Evolutionary conservation across 2,797 vertebrate species (phyloP), one percentile per base, ranked within the genome.

Genomic region (Cryptoprocta ferox): DNA sequence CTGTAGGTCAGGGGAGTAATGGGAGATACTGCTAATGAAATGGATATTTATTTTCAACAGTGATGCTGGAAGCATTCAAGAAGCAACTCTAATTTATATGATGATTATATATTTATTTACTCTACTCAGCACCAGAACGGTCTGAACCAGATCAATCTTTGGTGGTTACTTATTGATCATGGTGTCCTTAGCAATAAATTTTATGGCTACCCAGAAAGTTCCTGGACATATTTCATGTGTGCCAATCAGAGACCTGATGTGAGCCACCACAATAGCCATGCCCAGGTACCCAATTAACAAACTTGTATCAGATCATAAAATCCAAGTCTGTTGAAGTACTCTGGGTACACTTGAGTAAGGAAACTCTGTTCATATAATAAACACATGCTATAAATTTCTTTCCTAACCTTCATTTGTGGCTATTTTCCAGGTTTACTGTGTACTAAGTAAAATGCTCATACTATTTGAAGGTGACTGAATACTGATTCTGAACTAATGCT

Each of bases 141-240:
- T 50, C 56, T 26, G 61, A 85, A 70, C 68, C 79, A 96, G 56
- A 95, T 93, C 95, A 95, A 95, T 86, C 82, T 85, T 89, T 93
- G 18, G 37, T 90, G 70, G 42, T 66, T 91, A 75, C 35, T 93
- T 96, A 89, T 45, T 94, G 83, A 96, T 96, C 28, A 45, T 3
- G 14, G 18, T 89, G 35, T 91, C 50, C 63, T 88, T 65, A 70
- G 42, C 59, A 93, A 89, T 94, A 91, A 30, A 84, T 65, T 80
- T 75, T 50, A 50, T 59, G 35, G 2, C 24, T 86, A 79, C 28
- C n/a, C 11, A 89, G 63, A 83, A 86, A 93, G 35, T 79, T 53
- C 30, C 35, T 56, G 24, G 35, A 83, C 15, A 32, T 93, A 91
- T 75, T 91, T 85, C 35, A 94, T 75, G 6, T 93, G 28, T 91